Conservation (phyloP, 2,888 invertebrate species). For the Tetrapedia diversipes region DNA sequence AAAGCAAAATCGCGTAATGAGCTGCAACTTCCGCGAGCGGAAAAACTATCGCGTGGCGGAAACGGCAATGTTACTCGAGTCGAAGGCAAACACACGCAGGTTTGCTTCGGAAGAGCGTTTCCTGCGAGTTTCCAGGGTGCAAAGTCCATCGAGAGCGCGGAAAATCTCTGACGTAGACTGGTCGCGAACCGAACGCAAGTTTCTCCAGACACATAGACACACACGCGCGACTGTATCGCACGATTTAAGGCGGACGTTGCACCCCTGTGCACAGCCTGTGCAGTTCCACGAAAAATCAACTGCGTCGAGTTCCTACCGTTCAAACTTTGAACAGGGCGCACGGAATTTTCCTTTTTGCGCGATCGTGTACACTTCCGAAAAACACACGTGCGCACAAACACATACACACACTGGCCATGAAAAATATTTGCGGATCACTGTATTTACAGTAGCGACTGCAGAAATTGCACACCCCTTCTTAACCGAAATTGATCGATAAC, state of each 20-base stretch:
- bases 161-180: background rate
- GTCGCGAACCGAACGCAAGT: background rate
- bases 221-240: background rate
- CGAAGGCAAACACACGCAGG: background rate
- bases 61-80: background rate
- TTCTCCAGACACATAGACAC: too few relatives aligned
- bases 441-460: too few relatives aligned
- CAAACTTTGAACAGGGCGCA: background rate
- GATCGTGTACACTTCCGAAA: background rate
- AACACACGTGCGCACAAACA: background rate
- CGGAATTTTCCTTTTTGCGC: background rate
- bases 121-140: background rate
- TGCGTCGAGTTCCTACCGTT: background rate
- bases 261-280: background rate
- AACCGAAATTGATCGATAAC: too few relatives aligned
- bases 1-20: too few relatives aligned
- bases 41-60: background rate
- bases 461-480: too few relatives aligned
- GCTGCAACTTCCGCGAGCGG: background rate
- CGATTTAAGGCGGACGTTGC: background rate
- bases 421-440: too few relatives aligned
- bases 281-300: conserved; percentile 8
- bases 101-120: background rate
- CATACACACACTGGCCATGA: too few relatives aligned
- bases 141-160: background rate